These are phyloP conservation scores for Acheta domesticus DNA, from an alignment of 2,888 invertebrate genomes.

Conservation along the genomic window DNA sequence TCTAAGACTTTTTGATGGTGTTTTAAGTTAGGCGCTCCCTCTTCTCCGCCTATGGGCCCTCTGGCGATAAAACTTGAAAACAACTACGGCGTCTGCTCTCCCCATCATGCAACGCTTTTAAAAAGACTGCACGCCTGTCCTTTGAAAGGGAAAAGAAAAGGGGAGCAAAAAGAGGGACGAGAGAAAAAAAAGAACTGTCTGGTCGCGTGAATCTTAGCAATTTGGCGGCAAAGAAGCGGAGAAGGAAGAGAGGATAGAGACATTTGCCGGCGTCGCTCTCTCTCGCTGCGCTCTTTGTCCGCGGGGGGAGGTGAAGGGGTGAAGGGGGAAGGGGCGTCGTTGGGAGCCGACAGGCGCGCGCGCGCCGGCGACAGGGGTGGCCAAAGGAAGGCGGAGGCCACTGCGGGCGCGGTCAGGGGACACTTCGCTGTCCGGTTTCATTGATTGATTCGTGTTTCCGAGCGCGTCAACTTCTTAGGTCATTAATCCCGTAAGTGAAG, in stretches of 20 bases:
- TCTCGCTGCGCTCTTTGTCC: too few relatives aligned
- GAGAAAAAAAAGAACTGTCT: background rate
- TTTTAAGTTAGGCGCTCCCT: slow-evolving; percentile 4
- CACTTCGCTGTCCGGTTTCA: too few relatives aligned
- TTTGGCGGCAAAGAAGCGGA: background rate
- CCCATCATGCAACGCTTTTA: slow-evolving; percentile 11
- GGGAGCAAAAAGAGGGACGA: background rate
- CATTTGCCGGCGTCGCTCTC: background rate
- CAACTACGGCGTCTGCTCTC: slow-evolving; percentile 8
- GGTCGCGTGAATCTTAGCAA: slow-evolving; percentile 18
- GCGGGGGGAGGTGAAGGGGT: too few relatives aligned
- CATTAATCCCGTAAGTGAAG: too few relatives aligned
- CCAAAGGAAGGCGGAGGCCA: too few relatives aligned
- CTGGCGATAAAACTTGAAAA: slow-evolving; percentile 18
- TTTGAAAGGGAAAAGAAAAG: background rate
- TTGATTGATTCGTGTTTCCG: too few relatives aligned
- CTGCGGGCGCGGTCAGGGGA: too few relatives aligned
- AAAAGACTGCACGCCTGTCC: slow-evolving; percentile 3
- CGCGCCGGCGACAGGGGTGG: too few relatives aligned
- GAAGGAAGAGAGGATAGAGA: background rate
- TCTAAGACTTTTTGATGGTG: slow-evolving; percentile 18
- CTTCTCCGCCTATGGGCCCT: background rate
- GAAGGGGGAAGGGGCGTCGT: too few relatives aligned
- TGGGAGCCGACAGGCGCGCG: too few relatives aligned
- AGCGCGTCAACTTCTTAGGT: too few relatives aligned